Evolutionary conservation across 2,888 invertebrate species (phyloP), one percentile per base, ranked within the genome.

Genomic region (Neoaliturus tenellus): DNA sequence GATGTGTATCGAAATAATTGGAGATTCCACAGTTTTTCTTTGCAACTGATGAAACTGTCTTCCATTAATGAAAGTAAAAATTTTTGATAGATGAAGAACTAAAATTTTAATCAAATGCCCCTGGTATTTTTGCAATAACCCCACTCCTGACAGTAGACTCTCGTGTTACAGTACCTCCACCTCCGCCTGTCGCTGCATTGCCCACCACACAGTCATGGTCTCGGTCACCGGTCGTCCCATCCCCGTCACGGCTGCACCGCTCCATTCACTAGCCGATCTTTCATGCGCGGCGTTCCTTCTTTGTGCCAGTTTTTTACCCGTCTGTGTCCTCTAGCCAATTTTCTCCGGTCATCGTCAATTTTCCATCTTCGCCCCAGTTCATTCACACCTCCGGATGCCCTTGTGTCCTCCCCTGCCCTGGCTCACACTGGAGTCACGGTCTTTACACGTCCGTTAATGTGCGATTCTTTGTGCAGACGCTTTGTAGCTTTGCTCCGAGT

Each of bases 291-390:
- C 31, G 62, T 28, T 31, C 12, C 3, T 6, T 17, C 6, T 31
- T 62, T 28, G 28, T 62, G 20, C 23, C 20, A 4, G 20, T 23
- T 20, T 62, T 62, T 62, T 62, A 23, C 31, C 62, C 3, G 62
- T 62, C 62, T 62, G 62, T 25, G 62, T 62, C 28, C 31, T 62
- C 62, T 62, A 17, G 62, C 62, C 62, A 62, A 62, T 62, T 62
- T 62, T 62, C 62, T 31, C 25, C 62, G 62, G 62, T 31, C 62
- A 31, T 31, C 62, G 62, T 62, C 17, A 62, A 23, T 51, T 51
- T 51, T 51, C 51, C 51, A 51, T 51, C 51, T 51, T 10, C 44
- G 10, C 51, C 31, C 62, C 62, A 62, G 62, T 62, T 62, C 62
- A 62, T 62, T 62, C 62, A 62, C 62, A 28, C 62, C 62, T 62